Evolutionary conservation across 1,140 invertebrate genomes (phyloP), one percentile per base, ranked within the genome.

Genomic region (Pseudoatta argentina): DNA sequence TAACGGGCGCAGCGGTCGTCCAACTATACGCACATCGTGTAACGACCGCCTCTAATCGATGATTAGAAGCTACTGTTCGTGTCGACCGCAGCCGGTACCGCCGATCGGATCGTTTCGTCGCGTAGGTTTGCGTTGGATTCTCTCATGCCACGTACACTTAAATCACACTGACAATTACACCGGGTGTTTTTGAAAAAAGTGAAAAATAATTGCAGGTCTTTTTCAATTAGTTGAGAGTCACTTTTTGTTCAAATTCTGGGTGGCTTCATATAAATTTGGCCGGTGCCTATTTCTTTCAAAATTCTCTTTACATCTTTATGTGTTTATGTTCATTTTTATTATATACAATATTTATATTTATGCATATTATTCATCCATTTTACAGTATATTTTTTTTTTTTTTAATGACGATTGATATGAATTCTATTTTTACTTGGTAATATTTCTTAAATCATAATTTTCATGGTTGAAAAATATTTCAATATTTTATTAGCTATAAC

Each of bases 31-130:
- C 77, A 55, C 77, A 79, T 79, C 82, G 53, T 14, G 64, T 81
- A 92, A 92, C 86, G 88, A 92, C 86, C 87, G 82, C 55, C 67
- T 89, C 90, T 92, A 92, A 93, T 93, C 92, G 88, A 91, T 91
- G 92, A 92, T 92, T 93, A 92, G 90, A 89, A 88, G 86, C 88
- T 86, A 91, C 86, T 57, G 87, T 90, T 86, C 72, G 63, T 67
- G 69, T 90, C 18, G 82, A 51, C 18, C 44, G 82, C 72, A 71
- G 51, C 21, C 67, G 55, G 59, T 55, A 66, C 18, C 30, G 48
- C 16, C 61, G 81, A 86, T 87, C 81, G 69, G 81, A 86, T 87
- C 81, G 69, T 86, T 88, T 83, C 53, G 55, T 30, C 21, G 67
- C 30, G n/a, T 53, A 21, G 48, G 27, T 55, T 69, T 21, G 39